Percentiles rank a stretch among this genome's conserved stretches.
Conservation (phyloP, 1,140 invertebrate species). For the Wasmannia auropunctata region DNA sequence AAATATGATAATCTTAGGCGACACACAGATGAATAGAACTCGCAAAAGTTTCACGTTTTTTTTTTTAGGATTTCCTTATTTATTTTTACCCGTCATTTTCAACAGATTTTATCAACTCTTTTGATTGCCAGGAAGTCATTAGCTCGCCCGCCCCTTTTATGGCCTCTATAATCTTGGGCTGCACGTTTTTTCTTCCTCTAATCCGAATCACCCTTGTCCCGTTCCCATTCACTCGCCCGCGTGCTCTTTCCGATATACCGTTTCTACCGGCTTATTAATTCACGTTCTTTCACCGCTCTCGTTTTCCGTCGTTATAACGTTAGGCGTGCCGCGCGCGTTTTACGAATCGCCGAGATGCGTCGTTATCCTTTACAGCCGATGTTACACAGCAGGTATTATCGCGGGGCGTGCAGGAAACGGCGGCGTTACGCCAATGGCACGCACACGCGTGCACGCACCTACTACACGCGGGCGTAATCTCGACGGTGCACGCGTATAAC, state of each 20-base stretch:
- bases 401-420: conserved; percentile 2
- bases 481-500: neutral
- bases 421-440: conserved; percentile 38
- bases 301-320: conserved; percentile 19
- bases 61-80: neutral
- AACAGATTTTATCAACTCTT: neutral
- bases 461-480: neutral
- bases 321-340: neutral
- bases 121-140: conserved; percentile 21
- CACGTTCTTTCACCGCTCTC: neutral
- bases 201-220: conserved; percentile 1
- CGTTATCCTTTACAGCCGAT: conserved; percentile 33
- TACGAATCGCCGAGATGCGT: conserved; percentile 8
- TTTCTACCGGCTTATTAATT: conserved; percentile 38
- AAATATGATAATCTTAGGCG: conserved; percentile 16
- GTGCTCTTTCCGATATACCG: neutral
- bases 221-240: neutral
- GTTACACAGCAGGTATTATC: neutral
- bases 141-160: neutral
- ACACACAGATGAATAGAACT: neutral
- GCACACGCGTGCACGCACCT: neutral
- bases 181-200: neutral
- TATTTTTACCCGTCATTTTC: neutral
- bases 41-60: neutral
- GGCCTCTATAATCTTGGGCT: conserved; percentile 11